These are phyloP conservation scores for Orius insidiosus DNA, from an alignment of 1,140 invertebrate genomes.

Conservation along the genomic window DNA sequence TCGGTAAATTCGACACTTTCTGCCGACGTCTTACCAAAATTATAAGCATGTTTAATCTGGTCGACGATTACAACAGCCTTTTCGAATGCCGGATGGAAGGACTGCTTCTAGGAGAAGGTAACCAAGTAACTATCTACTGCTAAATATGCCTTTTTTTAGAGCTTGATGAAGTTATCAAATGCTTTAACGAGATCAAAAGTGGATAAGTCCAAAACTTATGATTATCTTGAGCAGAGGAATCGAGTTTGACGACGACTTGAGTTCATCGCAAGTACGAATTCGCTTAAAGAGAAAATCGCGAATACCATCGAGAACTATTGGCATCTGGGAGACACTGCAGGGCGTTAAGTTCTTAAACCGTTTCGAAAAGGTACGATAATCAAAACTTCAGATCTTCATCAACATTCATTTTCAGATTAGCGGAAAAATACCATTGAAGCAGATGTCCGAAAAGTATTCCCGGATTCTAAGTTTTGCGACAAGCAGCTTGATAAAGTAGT, in stretches of 20 bases:
- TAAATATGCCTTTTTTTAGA: constrained; percentile 28
- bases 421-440: constrained; percentile 59
- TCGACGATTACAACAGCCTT: constrained; percentile 70
- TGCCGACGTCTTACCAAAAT: constrained; percentile 74
- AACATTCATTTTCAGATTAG: constrained; percentile 38
- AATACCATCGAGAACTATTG: constrained; percentile 73
- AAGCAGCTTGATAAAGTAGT: constrained; percentile 75
- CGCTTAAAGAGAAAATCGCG: constrained; percentile 58
- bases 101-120: constrained; percentile 25
- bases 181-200: constrained; percentile 57
- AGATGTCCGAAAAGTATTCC: constrained; percentile 71
- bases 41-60: constrained; percentile 73
- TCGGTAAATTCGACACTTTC: constrained; percentile 90
- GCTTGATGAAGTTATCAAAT: constrained; percentile 55
- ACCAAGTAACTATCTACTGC: too few relatives aligned
- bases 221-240: constrained; percentile 81
- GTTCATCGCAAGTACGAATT: constrained; percentile 60
- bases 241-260: constrained; percentile 75
- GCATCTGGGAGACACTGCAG: constrained; percentile 79
- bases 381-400: constrained; percentile 8
- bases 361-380: constrained; percentile 56
- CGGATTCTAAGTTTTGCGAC: constrained; percentile 68
- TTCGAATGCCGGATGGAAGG: constrained; percentile 72
- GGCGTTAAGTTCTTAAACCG: constrained; percentile 68
- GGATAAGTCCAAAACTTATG: constrained; percentile 66